phyloP scores from a whole-genome alignment of 2,888 invertebrate genomes.

The Tortricodes alternella region DNA sequence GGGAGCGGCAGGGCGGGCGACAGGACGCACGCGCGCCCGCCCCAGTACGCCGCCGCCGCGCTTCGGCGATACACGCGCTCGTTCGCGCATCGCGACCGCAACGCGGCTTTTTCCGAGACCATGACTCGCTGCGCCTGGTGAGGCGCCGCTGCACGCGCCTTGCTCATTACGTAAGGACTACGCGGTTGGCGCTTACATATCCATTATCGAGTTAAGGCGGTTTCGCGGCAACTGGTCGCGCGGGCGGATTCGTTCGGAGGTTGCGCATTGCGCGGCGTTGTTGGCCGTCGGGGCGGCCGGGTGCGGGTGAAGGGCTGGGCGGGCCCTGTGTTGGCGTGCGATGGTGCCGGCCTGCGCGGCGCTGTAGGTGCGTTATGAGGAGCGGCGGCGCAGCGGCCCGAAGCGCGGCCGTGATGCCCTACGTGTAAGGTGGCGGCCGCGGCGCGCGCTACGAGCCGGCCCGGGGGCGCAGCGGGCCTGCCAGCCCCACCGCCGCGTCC shows the following conservation, averaged over 20 bases:
- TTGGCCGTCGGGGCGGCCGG: slow-evolving; percentile 40
- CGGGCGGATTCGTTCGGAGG: slow-evolving; percentile 45
- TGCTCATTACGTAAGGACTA: slow-evolving; percentile 66
- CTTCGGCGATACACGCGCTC: slow-evolving; percentile 60
- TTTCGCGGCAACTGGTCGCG: slow-evolving; percentile 44
- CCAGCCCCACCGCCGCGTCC: slow-evolving; percentile 67
- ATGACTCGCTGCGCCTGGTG: slow-evolving; percentile 72
- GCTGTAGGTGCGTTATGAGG: slow-evolving; percentile 51
- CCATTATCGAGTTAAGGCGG: slow-evolving; percentile 19
- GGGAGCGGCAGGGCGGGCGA: slow-evolving; percentile 45
- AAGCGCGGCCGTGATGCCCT: slow-evolving; percentile 49
- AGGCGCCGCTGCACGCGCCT: slow-evolving; percentile 66
- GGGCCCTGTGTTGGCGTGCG: slow-evolving; percentile 51
- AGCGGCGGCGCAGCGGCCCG: slow-evolving; percentile 46
- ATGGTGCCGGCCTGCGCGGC: slow-evolving; percentile 41
- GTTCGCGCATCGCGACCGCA: slow-evolving; percentile 53
- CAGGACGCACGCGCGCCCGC: slow-evolving; percentile 60
- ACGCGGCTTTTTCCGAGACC: slow-evolving; percentile 65
- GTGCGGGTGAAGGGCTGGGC: slow-evolving; percentile 43
- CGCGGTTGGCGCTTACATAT: slow-evolving; percentile 38
- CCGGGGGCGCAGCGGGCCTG: slow-evolving; percentile 75
- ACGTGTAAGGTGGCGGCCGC: slow-evolving; percentile 64
- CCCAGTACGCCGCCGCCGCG: slow-evolving; percentile 68
- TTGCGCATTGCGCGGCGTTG: slow-evolving; percentile 40
- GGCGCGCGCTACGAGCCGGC: slow-evolving; percentile 62